Conservation (phyloP, 2,113 vertebrate species). For the Embiotoca jacksoni region DNA sequence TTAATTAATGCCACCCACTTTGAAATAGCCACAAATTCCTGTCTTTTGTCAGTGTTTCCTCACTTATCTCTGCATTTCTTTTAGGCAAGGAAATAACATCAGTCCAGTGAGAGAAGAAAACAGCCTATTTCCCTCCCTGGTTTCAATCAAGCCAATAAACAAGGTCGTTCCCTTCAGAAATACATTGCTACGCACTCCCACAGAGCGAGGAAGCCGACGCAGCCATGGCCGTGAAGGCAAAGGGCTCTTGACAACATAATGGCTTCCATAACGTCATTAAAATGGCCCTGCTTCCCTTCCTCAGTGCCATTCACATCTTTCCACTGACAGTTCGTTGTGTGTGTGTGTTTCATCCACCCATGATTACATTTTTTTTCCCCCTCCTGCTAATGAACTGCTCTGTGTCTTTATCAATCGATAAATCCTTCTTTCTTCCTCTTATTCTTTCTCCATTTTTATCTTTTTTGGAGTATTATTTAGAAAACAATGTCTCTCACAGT, state of each 20-base stretch:
- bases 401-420: not conserved
- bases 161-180: conserved; percentile 55
- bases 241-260: conserved; percentile 69
- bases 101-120: conserved; percentile 34
- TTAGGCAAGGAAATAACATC: conserved; percentile 40
- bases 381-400: not conserved
- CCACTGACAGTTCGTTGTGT: not conserved
- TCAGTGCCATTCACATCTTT: conserved; percentile 39
- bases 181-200: conserved; percentile 56
- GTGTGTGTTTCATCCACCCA: conserved; percentile 27
- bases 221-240: conserved; percentile 20
- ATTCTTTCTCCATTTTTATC: not conserved
- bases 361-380: conserved; percentile 17
- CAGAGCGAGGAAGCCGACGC: conserved; percentile 36
- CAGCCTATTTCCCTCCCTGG: conserved; percentile 38
- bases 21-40: not conserved
- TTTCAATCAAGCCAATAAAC: conserved; percentile 74
- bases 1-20: not conserved
- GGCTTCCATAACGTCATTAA: conserved; percentile 72
- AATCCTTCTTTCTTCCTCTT: no score
- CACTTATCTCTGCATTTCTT: conserved; percentile 21
- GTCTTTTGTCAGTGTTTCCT: not conserved
- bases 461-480: not conserved
- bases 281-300: conserved; percentile 56
- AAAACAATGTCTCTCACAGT: not conserved